Evolutionary conservation across 2,888 invertebrate species (phyloP).

Genomic region (Folsomia manolachei): DNA sequence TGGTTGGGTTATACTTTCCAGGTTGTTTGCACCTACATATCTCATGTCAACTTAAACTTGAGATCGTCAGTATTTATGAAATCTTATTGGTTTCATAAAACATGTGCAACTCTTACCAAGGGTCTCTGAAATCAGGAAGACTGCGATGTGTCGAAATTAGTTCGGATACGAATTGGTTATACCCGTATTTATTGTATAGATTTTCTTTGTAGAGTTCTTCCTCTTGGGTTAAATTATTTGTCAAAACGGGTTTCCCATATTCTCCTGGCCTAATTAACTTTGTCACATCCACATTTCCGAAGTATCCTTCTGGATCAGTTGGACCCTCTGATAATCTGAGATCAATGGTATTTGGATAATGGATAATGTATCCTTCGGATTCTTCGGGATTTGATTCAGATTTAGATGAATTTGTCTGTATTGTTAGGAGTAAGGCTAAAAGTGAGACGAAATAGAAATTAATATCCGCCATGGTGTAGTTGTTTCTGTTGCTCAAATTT

Average conservation of each 20-base stretch:
- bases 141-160: conserved; percentile 15
- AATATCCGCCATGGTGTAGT: too few relatives aligned
- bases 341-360: too few relatives aligned
- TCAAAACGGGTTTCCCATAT: not conserved
- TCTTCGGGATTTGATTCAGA: too few relatives aligned
- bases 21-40: conserved; percentile 20
- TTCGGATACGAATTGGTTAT: conserved; percentile 16
- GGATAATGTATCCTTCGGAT: too few relatives aligned
- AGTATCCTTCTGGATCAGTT: too few relatives aligned
- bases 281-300: not conserved
- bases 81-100: not conserved
- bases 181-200: conserved; percentile 18
- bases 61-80: too few relatives aligned
- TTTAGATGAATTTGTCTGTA: too few relatives aligned
- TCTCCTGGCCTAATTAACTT: not conserved
- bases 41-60: too few relatives aligned
- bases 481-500: too few relatives aligned
- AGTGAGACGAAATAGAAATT: too few relatives aligned
- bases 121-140: conserved; percentile 24
- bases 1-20: conserved; percentile 7
- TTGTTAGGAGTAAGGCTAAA: too few relatives aligned
- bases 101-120: conserved; percentile 10
- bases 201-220: not conserved
- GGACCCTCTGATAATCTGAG: too few relatives aligned
- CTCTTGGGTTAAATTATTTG: not conserved